A percentile compares a stretch with the other conserved stretches of the same genome.
Evolutionary conservation across 2,113 vertebrate genomes (phyloP).

Genomic region (Saiga tatarica): DNA sequence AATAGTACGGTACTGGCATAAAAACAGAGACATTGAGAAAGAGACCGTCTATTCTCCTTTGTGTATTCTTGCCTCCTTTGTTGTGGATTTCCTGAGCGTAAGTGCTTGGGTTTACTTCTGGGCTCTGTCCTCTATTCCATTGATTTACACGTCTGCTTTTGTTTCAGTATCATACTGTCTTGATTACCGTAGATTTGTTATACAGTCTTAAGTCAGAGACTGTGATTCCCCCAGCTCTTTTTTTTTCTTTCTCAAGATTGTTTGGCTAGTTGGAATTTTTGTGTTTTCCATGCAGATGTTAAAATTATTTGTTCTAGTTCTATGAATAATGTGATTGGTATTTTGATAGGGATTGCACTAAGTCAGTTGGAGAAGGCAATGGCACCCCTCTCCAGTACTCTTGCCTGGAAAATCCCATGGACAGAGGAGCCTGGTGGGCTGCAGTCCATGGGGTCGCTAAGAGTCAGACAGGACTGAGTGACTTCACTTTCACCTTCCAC

Average conservation of each 20-base stretch:
- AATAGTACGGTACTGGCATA: rapidly evolving
- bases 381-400: too few relatives aligned
- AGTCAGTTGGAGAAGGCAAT: background rate
- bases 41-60: background rate
- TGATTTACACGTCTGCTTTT: background rate
- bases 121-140: background rate
- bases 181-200: background rate
- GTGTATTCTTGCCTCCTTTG: background rate
- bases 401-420: too few relatives aligned
- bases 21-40: background rate
- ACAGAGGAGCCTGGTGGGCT: too few relatives aligned
- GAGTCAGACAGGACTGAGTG: too few relatives aligned
- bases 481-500: too few relatives aligned
- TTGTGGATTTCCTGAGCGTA: background rate
- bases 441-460: too few relatives aligned
- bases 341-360: background rate
- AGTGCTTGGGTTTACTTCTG: background rate
- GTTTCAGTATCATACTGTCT: background rate
- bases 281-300: background rate
- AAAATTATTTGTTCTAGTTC: background rate
- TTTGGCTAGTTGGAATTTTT: background rate
- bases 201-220: background rate
- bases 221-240: background rate
- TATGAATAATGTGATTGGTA: background rate
- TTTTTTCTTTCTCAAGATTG: background rate